A percentile compares a stretch with the other conserved stretches of the same genome.
These are phyloP conservation scores for Conistra vaccinii DNA, from an alignment of 2,888 invertebrate genomes.

Conservation along the genomic window DNA sequence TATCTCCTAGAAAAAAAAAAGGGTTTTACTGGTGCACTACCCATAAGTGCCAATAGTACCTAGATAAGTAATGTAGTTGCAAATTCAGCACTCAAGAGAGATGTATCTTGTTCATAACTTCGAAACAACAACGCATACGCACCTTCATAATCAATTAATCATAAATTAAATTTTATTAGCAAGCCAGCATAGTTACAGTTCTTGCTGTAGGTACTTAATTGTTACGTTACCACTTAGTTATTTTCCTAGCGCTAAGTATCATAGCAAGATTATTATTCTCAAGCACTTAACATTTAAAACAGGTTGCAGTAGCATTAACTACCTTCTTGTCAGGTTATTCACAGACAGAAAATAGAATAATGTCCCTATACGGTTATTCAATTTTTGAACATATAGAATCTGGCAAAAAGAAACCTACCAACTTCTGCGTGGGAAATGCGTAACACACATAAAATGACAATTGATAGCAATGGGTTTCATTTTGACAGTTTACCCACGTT, in stretches of 20 bases:
- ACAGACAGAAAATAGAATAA: neutral
- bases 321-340: constrained; percentile 15
- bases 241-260: constrained; percentile 38
- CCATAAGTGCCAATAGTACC: too few species aligned
- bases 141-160: neutral
- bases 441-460: too few species aligned
- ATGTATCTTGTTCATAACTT: neutral
- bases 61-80: neutral
- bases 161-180: constrained; percentile 26
- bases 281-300: constrained; percentile 23
- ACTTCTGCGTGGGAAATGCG: neutral
- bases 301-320: constrained; percentile 12
- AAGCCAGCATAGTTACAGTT: constrained; percentile 3
- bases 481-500: too few species aligned
- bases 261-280: constrained; percentile 32
- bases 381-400: neutral
- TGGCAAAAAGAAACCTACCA: neutral
- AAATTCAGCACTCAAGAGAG: too few species aligned
- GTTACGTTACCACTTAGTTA: constrained; percentile 29
- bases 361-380: too few species aligned
- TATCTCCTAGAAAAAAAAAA: too few species aligned
- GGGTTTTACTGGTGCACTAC: neutral
- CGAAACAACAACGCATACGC: constrained; percentile 9
- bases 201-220: constrained; percentile 13
- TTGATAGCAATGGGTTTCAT: too few species aligned